phyloP scores from a whole-genome alignment of 2,113 vertebrate genomes.

The Tachysurus vachellii region DNA sequence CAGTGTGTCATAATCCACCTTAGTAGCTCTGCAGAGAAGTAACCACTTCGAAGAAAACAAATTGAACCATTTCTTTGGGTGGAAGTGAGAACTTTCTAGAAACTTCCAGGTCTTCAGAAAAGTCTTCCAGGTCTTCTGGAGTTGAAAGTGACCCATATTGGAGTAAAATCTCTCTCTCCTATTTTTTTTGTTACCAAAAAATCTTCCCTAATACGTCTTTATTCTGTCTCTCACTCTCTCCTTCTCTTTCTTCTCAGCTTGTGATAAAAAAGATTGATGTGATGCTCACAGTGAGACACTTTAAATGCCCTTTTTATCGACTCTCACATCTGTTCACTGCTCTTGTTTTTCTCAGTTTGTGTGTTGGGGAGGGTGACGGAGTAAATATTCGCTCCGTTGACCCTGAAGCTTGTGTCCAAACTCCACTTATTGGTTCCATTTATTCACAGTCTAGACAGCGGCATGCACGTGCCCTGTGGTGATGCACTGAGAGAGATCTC shows the following conservation, averaged over 20 bases:
- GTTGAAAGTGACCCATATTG: background rate
- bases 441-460: conserved; percentile 26
- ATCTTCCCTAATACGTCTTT: conserved; percentile 24
- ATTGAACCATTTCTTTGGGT: background rate
- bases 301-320: conserved; percentile 21
- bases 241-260: background rate
- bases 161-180: background rate
- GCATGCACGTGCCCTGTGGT: conserved; percentile 13
- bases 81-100: background rate
- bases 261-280: conserved; percentile 32
- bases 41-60: background rate
- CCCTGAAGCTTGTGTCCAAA: conserved; percentile 15
- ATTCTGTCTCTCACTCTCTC: background rate
- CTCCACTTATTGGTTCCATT: conserved; percentile 31
- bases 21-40: background rate
- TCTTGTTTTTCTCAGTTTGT: conserved; percentile 2
- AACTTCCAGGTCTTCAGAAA: background rate
- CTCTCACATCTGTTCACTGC: conserved; percentile 22
- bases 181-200: background rate
- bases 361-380: background rate
- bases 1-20: background rate
- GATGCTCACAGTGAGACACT: conserved; percentile 8
- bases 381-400: conserved; percentile 29
- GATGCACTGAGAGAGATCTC: background rate
- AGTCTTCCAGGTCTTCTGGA: too few species aligned